phyloP scores from a whole-genome alignment of 2,113 vertebrate genomes.

The Perca fluviatilis region DNA sequence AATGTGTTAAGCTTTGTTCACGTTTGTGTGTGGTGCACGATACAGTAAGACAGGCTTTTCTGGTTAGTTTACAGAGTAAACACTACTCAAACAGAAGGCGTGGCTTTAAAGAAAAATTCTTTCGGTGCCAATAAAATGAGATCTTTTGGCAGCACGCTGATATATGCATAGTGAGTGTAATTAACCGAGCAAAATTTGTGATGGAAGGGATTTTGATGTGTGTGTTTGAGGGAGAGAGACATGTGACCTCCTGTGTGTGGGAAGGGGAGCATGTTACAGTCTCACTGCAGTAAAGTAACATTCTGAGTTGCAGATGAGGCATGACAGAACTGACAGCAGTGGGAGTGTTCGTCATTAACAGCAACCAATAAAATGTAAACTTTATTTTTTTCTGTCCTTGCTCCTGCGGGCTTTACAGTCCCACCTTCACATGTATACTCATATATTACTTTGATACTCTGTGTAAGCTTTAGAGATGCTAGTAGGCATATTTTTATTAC shows the following conservation, averaged over 20 bases:
- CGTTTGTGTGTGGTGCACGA: not conserved
- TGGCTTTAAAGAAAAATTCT: conserved; percentile 1
- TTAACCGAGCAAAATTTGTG: not conserved
- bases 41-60: not conserved
- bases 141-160: not conserved
- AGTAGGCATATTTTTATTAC: not conserved
- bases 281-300: conserved; percentile 50
- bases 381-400: conserved; percentile 18
- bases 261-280: conserved; percentile 34
- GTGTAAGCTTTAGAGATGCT: not conserved
- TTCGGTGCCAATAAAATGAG: not conserved
- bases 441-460: not conserved
- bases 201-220: conserved; percentile 3
- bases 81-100: not conserved
- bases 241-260: conserved; percentile 44
- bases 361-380: conserved; percentile 37
- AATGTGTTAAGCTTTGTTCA: not conserved
- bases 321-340: conserved; percentile 58
- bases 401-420: not conserved
- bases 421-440: conserved; percentile 12
- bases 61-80: conserved; percentile 1
- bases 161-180: conserved; percentile 20
- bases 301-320: conserved; percentile 61
- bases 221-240: not conserved
- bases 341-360: conserved; percentile 56